A percentile compares a stretch with the other conserved stretches of the same genome.
phyloP scores from a whole-genome alignment of 1,140 invertebrate genomes.

The Brachionus manjavacas region DNA sequence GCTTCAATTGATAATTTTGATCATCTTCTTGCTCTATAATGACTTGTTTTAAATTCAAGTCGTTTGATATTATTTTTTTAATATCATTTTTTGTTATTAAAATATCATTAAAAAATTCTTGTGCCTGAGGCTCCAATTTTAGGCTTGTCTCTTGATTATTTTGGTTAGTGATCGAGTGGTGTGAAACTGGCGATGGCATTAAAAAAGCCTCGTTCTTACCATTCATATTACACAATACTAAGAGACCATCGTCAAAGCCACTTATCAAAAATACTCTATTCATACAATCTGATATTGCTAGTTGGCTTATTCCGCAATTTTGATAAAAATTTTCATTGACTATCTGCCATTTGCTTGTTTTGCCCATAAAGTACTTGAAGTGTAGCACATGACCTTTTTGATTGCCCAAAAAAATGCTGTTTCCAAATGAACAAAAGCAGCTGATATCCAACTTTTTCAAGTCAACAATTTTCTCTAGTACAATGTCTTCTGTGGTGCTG shows the following conservation, averaged over 20 bases:
- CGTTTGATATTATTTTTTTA: constrained; percentile 15
- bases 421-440: not conserved
- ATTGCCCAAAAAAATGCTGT: not conserved
- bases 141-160: not conserved
- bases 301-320: not conserved
- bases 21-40: constrained; percentile 33
- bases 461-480: not conserved
- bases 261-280: not conserved
- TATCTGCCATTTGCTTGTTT: not conserved
- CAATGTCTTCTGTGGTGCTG: not conserved
- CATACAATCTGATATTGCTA: not conserved
- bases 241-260: constrained; percentile 11
- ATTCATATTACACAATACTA: constrained; percentile 12
- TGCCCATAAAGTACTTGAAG: not conserved
- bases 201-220: not conserved
- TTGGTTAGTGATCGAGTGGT: not conserved
- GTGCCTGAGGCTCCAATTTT: not conserved
- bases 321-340: not conserved
- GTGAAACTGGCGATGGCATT: constrained; percentile 6
- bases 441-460: not conserved
- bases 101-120: constrained; percentile 25
- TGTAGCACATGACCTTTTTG: not conserved
- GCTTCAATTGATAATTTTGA: constrained; percentile 24
- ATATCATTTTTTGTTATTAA: constrained; percentile 28
- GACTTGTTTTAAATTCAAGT: constrained; percentile 21